Evolutionary conservation across 2,888 invertebrate species (phyloP), one percentile per base, ranked within the genome.

Genomic region (Poecilobothrus nobilitatus): DNA sequence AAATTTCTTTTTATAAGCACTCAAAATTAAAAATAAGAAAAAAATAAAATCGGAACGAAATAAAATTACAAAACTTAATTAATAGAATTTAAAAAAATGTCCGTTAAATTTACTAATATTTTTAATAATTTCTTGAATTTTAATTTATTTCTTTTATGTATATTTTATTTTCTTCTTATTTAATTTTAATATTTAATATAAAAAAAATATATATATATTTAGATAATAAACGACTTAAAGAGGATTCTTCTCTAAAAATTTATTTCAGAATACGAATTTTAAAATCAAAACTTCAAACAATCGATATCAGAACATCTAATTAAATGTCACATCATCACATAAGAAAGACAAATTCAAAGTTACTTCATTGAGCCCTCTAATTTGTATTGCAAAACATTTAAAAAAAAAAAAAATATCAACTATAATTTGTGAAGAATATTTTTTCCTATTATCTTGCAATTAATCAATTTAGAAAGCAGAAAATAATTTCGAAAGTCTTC

Each of bases 241-340:
- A 53, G 53, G 18, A 53, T 53, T 53, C 53, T 53, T 53, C 53
- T 53, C 53, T 53, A 53, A 53, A 53, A 53, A 53, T 53, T 53
- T n/a, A n/a, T 53, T 53, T 53, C 53, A 53, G 53, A 53, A 53
- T 18, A 18, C 53, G 15, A 53, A 53, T 53, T 27, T 53, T 53
- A 18, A 18, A 12, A 53, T 5, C 53, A 53, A 9, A 37, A 37
- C 8, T 5, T 8, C 37, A 37, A 37, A 27, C 5, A 4, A 27
- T n/a, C n/a, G n/a, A n/a, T n/a, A n/a, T n/a, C n/a, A n/a, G n/a
- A 44, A 44, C 44, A 44, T 44, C 44, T n/a, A n/a, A n/a, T n/a
- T 53, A 18, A 53, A 53, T 53, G 53, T 53, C 53, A 53, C 53
- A 53, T 53, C 53, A 53, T 53, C 53, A 53, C 53, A 53, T 18